These are phyloP conservation scores for Nestor notabilis DNA, from an alignment of 2,113 vertebrate species.

Conservation along the genomic window DNA sequence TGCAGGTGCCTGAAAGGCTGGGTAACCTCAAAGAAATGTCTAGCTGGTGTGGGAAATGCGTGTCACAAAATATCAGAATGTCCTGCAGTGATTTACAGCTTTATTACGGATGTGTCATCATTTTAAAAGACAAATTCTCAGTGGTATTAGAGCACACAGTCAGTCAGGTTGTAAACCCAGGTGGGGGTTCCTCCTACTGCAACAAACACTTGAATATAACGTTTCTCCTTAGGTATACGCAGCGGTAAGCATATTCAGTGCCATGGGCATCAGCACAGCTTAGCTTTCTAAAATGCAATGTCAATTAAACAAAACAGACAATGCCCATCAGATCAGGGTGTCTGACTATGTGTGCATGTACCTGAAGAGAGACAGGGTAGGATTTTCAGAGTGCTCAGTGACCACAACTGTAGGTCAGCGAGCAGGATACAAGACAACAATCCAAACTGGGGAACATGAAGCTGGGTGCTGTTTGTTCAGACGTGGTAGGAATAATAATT, in stretches of 20 bases:
- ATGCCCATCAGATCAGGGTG: not conserved
- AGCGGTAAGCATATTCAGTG: not conserved
- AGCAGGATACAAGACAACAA: not conserved
- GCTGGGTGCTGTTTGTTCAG: not conserved
- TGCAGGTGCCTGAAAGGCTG: fast-evolving
- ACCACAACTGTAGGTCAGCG: too few relatives aligned
- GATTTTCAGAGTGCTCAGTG: not conserved
- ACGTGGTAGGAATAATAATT: not conserved
- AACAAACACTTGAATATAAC: not conserved
- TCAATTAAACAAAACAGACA: not conserved
- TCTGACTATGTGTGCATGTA: not conserved
- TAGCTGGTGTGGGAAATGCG: fast-evolving
- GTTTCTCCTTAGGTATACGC: not conserved
- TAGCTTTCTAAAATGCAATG: not conserved
- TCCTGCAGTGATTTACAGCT: not conserved
- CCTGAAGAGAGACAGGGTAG: not conserved
- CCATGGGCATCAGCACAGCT: not conserved
- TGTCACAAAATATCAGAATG: not conserved
- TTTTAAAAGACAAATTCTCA: not conserved
- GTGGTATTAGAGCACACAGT: not conserved
- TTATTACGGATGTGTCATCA: not conserved
- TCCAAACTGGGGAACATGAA: not conserved
- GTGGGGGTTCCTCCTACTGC: not conserved
- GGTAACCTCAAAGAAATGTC: not conserved
- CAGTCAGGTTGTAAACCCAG: not conserved